Conservation (phyloP, 1,140 invertebrate species). For the Caenorhabditis briggsae region DNA sequence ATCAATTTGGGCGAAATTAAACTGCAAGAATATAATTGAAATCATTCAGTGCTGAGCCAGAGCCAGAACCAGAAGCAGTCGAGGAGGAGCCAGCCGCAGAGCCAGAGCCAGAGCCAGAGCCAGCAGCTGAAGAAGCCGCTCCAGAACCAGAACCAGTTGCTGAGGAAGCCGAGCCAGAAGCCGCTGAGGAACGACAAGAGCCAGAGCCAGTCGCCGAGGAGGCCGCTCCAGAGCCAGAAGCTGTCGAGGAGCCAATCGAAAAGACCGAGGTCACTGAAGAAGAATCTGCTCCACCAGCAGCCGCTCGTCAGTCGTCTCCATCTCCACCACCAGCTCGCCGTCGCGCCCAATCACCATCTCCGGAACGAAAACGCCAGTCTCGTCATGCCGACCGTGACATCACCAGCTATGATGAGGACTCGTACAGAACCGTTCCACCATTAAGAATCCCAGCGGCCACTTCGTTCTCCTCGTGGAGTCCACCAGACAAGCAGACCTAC, state of each 20-base stretch:
- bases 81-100: slow-evolving; percentile 31
- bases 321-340: slow-evolving; percentile 68
- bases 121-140: slow-evolving; percentile 51
- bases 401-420: slow-evolving; percentile 74
- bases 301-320: slow-evolving; percentile 71
- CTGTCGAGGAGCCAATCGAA: slow-evolving; percentile 54
- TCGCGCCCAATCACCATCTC: slow-evolving; percentile 65
- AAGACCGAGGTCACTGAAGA: slow-evolving; percentile 54
- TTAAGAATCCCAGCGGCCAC: slow-evolving; percentile 71
- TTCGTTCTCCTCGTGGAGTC: slow-evolving; percentile 75
- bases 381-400: slow-evolving; percentile 72
- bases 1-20: no score
- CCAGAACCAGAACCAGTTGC: slow-evolving; percentile 54
- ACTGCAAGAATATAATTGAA: not conserved
- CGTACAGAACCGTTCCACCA: slow-evolving; percentile 70
- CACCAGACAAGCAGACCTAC: slow-evolving; percentile 73
- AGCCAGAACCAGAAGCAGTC: slow-evolving; percentile 61
- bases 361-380: slow-evolving; percentile 51
- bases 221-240: slow-evolving; percentile 53
- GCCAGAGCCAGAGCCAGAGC: slow-evolving; percentile 49
- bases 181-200: slow-evolving; percentile 46
- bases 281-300: slow-evolving; percentile 40
- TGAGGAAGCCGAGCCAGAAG: slow-evolving; percentile 51
- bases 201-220: slow-evolving; percentile 48
- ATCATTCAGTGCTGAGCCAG: slow-evolving; percentile 9